phyloP scores from a whole-genome alignment of 2,113 vertebrate species.

The Rhabdomys dilectus region DNA sequence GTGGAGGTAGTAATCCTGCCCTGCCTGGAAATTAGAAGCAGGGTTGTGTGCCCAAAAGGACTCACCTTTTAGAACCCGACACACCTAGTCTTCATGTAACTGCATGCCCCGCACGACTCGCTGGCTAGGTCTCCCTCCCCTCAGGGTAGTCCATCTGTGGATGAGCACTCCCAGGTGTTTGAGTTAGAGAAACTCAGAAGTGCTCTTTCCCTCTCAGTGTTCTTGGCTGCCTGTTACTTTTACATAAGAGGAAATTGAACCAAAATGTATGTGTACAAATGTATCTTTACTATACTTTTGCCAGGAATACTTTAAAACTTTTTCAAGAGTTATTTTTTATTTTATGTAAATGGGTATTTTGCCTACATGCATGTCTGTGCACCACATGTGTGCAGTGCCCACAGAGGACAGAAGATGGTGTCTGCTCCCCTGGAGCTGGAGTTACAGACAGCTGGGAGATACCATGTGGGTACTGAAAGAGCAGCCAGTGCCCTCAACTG shows the following conservation, averaged over 20 bases:
- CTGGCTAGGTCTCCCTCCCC: neutral
- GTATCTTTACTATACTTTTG: constrained; percentile 11
- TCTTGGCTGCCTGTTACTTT: neutral
- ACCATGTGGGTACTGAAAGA: neutral
- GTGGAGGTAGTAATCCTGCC: neutral
- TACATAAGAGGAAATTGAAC: constrained; percentile 8
- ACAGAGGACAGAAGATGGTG: neutral
- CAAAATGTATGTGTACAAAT: neutral
- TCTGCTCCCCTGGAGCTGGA: neutral
- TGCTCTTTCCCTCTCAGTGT: neutral
- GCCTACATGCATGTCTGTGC: neutral
- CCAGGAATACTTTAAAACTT: constrained; percentile 34
- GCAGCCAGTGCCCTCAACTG: neutral
- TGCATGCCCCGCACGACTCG: fast-evolving
- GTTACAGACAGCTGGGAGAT: neutral
- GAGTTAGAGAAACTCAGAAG: neutral
- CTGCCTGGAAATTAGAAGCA: neutral
- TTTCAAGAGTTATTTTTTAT: neutral
- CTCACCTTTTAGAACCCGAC: neutral
- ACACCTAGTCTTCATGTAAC: too few species aligned
- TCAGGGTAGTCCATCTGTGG: neutral
- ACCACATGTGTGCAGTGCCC: neutral
- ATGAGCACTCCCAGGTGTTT: neutral
- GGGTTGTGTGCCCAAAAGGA: neutral
- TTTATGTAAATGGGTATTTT: constrained; percentile 3